Evolutionary conservation across 2,888 invertebrate species (phyloP), one percentile per base, ranked within the genome.

Genomic region (Gnatocerus cornutus): DNA sequence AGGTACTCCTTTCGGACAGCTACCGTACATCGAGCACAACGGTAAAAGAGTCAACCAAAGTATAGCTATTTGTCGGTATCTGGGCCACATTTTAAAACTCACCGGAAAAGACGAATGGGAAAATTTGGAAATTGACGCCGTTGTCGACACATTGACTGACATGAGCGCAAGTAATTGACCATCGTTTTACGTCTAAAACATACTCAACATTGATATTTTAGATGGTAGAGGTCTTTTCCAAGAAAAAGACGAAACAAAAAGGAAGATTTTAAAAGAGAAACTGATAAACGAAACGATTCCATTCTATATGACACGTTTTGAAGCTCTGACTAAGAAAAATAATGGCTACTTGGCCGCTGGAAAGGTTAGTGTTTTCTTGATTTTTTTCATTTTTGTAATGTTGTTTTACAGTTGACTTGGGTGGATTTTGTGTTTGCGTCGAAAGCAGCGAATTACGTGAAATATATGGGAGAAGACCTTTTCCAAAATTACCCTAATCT

Each of bases 21-120:
- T 90, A 72, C 92, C 92, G 0, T 81, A 90, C 0, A 76, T 92
- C 63, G 89, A 89, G 80, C 84, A 90, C 7, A 89, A 91, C 68
- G 91, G 90, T 7, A 90, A 90, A 79, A 80, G 85, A 74, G 85
- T 88, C 71, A 86, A 88, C 21, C 92, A 92, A 79, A 89, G 89
- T 41, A 62, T 84, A 1, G 88, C 91, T 5, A 89, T 92, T 71
- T 79, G 84, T 30, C 87, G 92, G 30, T 91, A 89, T 81, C 82
- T 92, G 46, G 92, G 89, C 3, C 88, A 87, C 79, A 86, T 89
- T 79, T 87, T 86, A 69, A 88, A 87, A 8, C 80, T 91, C n/a
- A 84, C 83, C 6, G 91, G 91, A 4, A 85, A 84, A 21, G 82
- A 87, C 64, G 85, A 87, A 13, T 89, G 88, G 82, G 89, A 91